These are phyloP conservation scores for Sturmia bella DNA, from an alignment of 2,888 invertebrate species.

Conservation along the genomic window DNA sequence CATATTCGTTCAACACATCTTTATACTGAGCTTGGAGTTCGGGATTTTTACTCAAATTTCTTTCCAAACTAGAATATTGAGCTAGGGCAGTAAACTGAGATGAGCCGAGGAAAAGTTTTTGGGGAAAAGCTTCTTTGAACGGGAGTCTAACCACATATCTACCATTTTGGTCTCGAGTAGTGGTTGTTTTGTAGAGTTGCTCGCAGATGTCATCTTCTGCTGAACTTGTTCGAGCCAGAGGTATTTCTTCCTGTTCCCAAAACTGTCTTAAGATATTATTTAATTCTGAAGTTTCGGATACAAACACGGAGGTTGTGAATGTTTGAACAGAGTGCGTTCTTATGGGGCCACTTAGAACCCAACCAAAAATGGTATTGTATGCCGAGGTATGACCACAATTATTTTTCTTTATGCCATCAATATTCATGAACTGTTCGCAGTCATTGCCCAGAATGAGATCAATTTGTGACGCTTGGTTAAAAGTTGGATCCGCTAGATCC, in stretches of 20 bases:
- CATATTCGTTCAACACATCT: conserved; percentile 40
- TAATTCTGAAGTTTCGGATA: background rate
- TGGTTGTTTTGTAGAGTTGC: conserved; percentile 15
- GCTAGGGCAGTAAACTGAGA: conserved; percentile 18
- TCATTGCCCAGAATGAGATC: conserved; percentile 31
- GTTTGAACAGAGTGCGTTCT: background rate
- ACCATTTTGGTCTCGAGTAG: conserved; percentile 15
- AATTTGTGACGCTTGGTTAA: conserved; percentile 28
- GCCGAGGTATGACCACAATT: background rate
- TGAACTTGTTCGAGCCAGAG: background rate
- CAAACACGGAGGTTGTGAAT: background rate
- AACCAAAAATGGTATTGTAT: conserved; percentile 37
- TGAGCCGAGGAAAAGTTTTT: conserved; percentile 11
- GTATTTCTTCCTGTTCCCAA: conserved; percentile 46
- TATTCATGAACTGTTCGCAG: conserved; percentile 8
- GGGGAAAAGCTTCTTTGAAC: conserved; percentile 32
- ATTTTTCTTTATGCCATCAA: conserved; percentile 3
- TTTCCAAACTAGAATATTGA: conserved; percentile 26
- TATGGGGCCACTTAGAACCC: conserved; percentile 34
- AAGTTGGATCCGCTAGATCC: conserved; percentile 33
- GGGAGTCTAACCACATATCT: conserved; percentile 36
- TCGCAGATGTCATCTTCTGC: conserved; percentile 28
- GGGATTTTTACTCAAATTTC: conserved; percentile 6
- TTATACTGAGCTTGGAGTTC: conserved; percentile 5
- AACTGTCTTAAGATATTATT: conserved; percentile 18